Evolutionary conservation across 1,140 invertebrate genomes (phyloP), one percentile per base, ranked within the genome.

Genomic region (Brachionus asplanchnoidis): DNA sequence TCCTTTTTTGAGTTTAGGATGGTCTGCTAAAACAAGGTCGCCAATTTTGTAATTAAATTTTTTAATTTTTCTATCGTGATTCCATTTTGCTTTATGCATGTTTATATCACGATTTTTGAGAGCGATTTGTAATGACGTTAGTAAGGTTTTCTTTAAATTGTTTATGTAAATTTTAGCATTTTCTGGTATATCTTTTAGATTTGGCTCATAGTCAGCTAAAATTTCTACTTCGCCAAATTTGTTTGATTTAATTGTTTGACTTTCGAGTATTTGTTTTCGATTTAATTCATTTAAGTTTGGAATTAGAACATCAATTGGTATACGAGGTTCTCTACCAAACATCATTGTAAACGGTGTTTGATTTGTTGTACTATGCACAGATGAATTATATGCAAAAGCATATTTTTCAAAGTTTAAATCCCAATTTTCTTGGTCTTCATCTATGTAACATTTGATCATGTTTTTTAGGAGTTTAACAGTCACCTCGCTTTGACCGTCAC

Each of bases 401-500:
- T 46, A 46, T 44, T 46, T 44, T 78, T 44, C 42, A 46, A 78
- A 78, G 46, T 26, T 78, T 53, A 46, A 44, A 17, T 46, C 75
- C 40, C 26, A 78, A 12, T 78, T 53, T 44, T 53, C 36, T 78
- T 53, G 75, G 42, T 78, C 42, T 53, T 78, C 75, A 14, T 78
- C 42, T 36, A 46, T 17, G 12, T 46, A 53, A 78, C 26, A 78
- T 78, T 53, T 44, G 40, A 78, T 44, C 40, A 78, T 78, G 42
- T 78, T 53, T 53, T 78, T 73, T 87, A 50, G 4, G 12, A 88
- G 87, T 40, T 83, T 17, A 68, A 88, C 88, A 20, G 87, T 86
- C n/a, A 87, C 83, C 46, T 88, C 86, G 3, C 87, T 85, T 44
- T 87, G 65, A 1, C 78, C 78, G 23, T 88, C 86, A n/a, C 85